Evolutionary conservation across 2,888 invertebrate species (phyloP), one percentile per base, ranked within the genome.

Genomic region (Leptopilina drosophilae): DNA sequence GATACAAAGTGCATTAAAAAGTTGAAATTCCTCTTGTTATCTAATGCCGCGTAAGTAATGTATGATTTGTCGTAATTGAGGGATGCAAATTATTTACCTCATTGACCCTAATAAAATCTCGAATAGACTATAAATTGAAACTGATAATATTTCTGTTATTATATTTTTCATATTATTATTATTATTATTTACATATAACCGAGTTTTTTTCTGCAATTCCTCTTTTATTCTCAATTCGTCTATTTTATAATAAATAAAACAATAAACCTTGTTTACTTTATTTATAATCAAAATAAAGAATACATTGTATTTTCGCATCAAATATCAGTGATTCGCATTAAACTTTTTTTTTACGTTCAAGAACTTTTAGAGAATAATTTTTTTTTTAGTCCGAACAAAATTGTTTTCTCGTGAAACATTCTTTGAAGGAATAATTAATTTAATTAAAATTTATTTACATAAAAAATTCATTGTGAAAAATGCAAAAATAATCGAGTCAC

Each of bases 81-180:
- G n/a, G 56, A 73, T 73, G 9, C n/a, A 56, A 73, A 73, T 73
- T 33, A 56, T 73, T 33, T 56, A 26, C 33, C 53, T 73, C 33
- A 73, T 56, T 56, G 73, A 40, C 56, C n/a, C 56, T 56, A 73
- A 73, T 73, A 73, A 40, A 73, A 73, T 56, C 53, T 73, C n/a
- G 7, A 69, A 69, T 53, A 53, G 53, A 26, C 53, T 14, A n/a
- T 56, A 56, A 33, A 73, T 73, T 73, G 73, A 56, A 73, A 73
- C 73, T 73, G 40, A 33, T 33, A 53, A 53, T 26, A 26, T 14
- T 33, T 33, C 6, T 49, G 46, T 67, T 53, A 26, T 69, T 12
- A 53, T 33, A 69, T 1, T 11, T 6, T 49, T 12, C 26, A 4
- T 67, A 49, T 67, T 15, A 67, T 46, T 67, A 49, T 67, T 15